Percentiles rank a stretch among this genome's conserved stretches.
Evolutionary conservation across 2,113 vertebrate species (phyloP).

Genomic region (Oplegnathus fasciatus): DNA sequence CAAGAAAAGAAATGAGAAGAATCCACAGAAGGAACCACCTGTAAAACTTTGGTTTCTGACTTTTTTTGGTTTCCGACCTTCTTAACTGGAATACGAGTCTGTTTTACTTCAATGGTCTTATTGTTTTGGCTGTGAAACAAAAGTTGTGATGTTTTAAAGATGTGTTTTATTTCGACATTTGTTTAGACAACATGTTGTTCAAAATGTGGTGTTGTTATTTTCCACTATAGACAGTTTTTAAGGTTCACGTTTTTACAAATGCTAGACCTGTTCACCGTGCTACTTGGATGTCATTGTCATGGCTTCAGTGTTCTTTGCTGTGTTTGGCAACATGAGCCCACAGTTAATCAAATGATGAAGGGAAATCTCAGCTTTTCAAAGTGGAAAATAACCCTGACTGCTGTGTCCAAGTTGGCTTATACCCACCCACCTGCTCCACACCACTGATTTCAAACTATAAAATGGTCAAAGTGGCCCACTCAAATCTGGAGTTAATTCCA

Average conservation of each 20-base stretch:
- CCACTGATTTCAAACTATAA: slow-evolving; percentile 25
- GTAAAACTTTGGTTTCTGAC: slow-evolving; percentile 36
- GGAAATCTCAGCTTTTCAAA: slow-evolving; percentile 28
- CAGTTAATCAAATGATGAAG: slow-evolving; percentile 41
- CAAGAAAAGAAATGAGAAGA: not conserved
- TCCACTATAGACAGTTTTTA: slow-evolving; percentile 32
- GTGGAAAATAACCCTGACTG: slow-evolving; percentile 9
- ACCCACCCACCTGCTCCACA: slow-evolving; percentile 24
- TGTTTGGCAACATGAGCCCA: slow-evolving; percentile 37
- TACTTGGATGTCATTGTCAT: slow-evolving; percentile 54
- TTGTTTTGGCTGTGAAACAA: slow-evolving; percentile 65
- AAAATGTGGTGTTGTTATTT: slow-evolving; percentile 53
- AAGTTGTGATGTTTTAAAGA: slow-evolving; percentile 61
- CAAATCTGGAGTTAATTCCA: slow-evolving; percentile 40
- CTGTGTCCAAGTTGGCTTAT: slow-evolving; percentile 29
- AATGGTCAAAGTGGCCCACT: slow-evolving; percentile 26
- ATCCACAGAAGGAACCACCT: slow-evolving; percentile 26
- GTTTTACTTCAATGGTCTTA: slow-evolving; percentile 59
- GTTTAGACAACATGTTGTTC: slow-evolving; percentile 55
- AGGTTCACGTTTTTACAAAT: slow-evolving; percentile 15
- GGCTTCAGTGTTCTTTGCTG: slow-evolving; percentile 51
- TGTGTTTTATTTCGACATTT: slow-evolving; percentile 57
- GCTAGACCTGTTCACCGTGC: slow-evolving; percentile 30
- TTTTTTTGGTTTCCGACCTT: slow-evolving; percentile 31
- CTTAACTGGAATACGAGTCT: slow-evolving; percentile 69